Base-by-base conservation (phyloP, 1,140 invertebrate genomes). In the Drosophila insularis region DNA sequence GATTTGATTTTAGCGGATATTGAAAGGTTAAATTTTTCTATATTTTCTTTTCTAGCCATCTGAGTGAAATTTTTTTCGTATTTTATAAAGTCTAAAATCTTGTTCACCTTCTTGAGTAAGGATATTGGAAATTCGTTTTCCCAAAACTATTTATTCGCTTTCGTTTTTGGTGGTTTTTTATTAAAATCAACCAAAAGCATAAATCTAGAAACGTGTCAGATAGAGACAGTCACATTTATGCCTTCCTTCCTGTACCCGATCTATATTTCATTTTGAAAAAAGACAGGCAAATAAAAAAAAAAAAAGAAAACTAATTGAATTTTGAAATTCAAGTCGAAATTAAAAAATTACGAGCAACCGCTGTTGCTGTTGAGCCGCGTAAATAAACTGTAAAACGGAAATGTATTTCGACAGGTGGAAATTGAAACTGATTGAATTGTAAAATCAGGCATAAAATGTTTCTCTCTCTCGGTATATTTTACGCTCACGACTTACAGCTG, bases 371-470 rank as follows among this genome's bases (percentile, higher is more conserved):
- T 21, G 17, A 50, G 53, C 54, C n/a, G 14, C 61, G 43, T 68
- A 75, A 81, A 86, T 86, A 86, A 86, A 81, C 79, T 76, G 82
- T 80, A 68, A 77, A 82, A 71, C 75, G 82, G 82, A 87, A 87
- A 89, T 87, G 79, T 87, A 80, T 89, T 58, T 87, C 84, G 84
- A 78, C 84, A 87, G 82, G 84, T 87, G 82, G 82, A 87, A 87
- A 87, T 89, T 77, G 84, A 87, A 87, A 80, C 82, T 87, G 82
- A 87, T 87, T 87, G 84, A 87, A 87, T 87, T 87, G 82, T 82
- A 87, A 87, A 87, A 80, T 70, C 76, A 68, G 71, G 82, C 82
- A 87, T 87, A 87, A 87, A 87, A 87, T 87, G 40, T 35, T 70
- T 59, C 64, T 76, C 61, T 50, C 55, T 21, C 27, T 64, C 54